Conservation (phyloP, 2,888 invertebrate genomes). For the Nomada hirtipes region DNA sequence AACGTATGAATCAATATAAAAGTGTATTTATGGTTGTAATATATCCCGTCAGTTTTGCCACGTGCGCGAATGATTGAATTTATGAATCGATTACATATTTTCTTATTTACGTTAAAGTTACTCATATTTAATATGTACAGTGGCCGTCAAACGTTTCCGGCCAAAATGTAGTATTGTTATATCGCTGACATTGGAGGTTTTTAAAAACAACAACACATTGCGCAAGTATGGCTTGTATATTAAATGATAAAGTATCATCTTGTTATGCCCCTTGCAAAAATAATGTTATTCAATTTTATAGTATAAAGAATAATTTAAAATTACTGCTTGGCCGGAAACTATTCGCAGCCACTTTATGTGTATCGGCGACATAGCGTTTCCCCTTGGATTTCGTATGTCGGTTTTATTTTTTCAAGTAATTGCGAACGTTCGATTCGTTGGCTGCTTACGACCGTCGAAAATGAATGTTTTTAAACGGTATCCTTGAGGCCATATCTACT, state of each 20-base stretch:
- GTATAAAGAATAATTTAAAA: neutral
- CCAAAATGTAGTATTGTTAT: too few relatives aligned
- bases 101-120: neutral
- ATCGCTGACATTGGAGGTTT: too few relatives aligned
- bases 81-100: neutral
- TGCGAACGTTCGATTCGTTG: neutral
- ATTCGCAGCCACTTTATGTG: neutral
- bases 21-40: neutral
- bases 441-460: slow-evolving; percentile 18
- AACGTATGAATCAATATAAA: neutral
- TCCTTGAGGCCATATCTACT: neutral
- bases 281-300: neutral
- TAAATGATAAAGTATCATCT: too few relatives aligned
- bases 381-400: neutral
- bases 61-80: neutral
- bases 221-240: too few relatives aligned
- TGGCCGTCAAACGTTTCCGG: too few relatives aligned
- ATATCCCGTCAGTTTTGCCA: neutral
- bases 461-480: slow-evolving; percentile 8
- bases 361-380: neutral
- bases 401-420: neutral
- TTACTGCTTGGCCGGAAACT: neutral
- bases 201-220: too few relatives aligned
- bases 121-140: too few relatives aligned
- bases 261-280: neutral